phyloP scores from a whole-genome alignment of 2,888 invertebrate genomes.

The Sesia bembeciformis region DNA sequence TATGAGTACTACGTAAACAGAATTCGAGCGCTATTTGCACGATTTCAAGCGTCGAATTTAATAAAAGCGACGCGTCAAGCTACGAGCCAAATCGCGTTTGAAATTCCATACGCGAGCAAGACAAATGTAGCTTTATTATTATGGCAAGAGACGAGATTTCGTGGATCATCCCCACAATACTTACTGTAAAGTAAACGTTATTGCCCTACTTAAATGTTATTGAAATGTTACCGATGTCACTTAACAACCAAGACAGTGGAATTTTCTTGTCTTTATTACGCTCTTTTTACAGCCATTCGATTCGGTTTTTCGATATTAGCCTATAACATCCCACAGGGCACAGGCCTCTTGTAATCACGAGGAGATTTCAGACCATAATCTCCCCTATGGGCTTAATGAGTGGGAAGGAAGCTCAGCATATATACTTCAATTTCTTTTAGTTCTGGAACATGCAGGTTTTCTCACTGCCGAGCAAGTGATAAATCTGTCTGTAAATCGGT shows the following conservation, averaged over 20 bases:
- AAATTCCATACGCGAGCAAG: constrained; percentile 46
- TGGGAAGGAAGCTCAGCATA: too few species aligned
- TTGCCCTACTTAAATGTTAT: constrained; percentile 37
- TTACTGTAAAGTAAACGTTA: constrained; percentile 18
- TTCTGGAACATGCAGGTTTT: too few species aligned
- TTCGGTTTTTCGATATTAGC: too few species aligned
- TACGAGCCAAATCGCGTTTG: constrained; percentile 27
- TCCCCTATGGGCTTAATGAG: too few species aligned
- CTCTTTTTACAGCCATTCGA: too few species aligned
- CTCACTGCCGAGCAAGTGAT: too few species aligned
- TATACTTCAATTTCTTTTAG: too few species aligned
- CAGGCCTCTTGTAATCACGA: too few species aligned
- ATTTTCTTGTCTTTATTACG: background rate
- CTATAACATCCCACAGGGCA: too few species aligned
- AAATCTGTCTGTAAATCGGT: too few species aligned
- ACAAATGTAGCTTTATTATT: constrained; percentile 57
- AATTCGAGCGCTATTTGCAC: constrained; percentile 7
- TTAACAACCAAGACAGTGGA: background rate
- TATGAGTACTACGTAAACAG: background rate
- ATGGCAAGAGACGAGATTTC: constrained; percentile 46
- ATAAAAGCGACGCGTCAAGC: constrained; percentile 21
- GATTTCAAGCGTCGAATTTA: constrained; percentile 25
- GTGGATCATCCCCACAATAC: constrained; percentile 33
- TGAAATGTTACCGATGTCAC: constrained; percentile 16
- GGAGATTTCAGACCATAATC: too few species aligned